Conservation (phyloP, 2,113 vertebrate genomes). For the Chiloscyllium plagiosum region DNA sequence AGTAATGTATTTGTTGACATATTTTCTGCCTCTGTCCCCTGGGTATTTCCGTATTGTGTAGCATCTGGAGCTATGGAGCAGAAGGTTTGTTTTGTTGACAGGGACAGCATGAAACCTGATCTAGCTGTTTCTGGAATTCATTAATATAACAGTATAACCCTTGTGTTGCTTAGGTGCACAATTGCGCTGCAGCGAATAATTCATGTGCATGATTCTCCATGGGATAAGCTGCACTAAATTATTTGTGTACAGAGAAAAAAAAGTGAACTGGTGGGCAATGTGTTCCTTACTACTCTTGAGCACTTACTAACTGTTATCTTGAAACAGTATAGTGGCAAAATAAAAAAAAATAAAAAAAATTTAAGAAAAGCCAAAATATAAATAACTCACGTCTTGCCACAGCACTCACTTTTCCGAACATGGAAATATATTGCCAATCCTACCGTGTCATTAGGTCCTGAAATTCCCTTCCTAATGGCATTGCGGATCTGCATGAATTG, state of each 20-base stretch:
- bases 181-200: background rate
- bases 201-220: background rate
- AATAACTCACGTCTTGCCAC: too few relatives aligned
- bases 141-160: background rate
- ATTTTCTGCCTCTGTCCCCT: background rate
- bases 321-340: background rate
- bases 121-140: background rate
- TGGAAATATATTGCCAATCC: too few relatives aligned
- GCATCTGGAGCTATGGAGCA: background rate
- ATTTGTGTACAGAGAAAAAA: background rate
- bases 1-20: constrained; percentile 13
- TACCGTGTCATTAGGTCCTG: too few relatives aligned
- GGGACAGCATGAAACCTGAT: too few relatives aligned
- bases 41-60: background rate
- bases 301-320: background rate
- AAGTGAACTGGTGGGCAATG: background rate
- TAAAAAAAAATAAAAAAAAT: too few relatives aligned
- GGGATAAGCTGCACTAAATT: background rate
- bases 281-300: background rate
- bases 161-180: background rate
- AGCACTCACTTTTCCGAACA: too few relatives aligned
- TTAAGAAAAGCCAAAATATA: too few relatives aligned
- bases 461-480: too few relatives aligned
- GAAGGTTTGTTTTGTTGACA: background rate
- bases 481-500: too few relatives aligned